Percentiles rank a stretch among this genome's conserved stretches.
Conservation (phyloP, 2,888 invertebrate genomes). For the Xylota segnis region DNA sequence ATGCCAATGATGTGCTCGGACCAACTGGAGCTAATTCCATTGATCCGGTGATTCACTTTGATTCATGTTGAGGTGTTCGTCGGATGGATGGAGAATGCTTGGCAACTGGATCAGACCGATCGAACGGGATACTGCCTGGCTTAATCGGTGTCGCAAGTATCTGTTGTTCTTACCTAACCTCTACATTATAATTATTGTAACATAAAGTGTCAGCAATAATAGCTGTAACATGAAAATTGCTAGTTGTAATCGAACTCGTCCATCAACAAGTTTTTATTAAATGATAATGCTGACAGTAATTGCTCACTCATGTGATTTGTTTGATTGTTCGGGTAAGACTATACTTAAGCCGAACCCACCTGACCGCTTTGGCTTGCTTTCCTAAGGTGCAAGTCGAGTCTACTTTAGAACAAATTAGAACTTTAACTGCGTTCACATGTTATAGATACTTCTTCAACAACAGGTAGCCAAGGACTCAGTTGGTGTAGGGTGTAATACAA, state of each 20-base stretch:
- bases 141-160: conserved; percentile 2
- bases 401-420: too few species aligned
- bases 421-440: too few species aligned
- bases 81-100: not conserved
- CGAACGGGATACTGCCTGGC: not conserved
- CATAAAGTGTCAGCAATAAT: conserved; percentile 57
- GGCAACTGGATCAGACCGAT: not conserved
- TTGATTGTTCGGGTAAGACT: not conserved
- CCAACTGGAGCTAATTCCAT: conserved; percentile 31
- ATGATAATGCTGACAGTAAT: conserved; percentile 44
- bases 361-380: not conserved
- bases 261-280: conserved; percentile 43
- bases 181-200: conserved; percentile 26
- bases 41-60: conserved; percentile 35
- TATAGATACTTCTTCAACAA: too few species aligned
- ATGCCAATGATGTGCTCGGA: conserved; percentile 44
- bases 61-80: not conserved
- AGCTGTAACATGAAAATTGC: conserved; percentile 46
- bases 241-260: conserved; percentile 17
- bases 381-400: not conserved
- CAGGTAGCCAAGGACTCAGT: too few species aligned
- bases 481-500: too few species aligned
- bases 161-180: not conserved
- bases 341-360: not conserved
- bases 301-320: not conserved